Percentiles rank a stretch among this genome's conserved stretches.
Conservation (phyloP, 1,140 invertebrate species). For the Drosophila nasuta region DNA sequence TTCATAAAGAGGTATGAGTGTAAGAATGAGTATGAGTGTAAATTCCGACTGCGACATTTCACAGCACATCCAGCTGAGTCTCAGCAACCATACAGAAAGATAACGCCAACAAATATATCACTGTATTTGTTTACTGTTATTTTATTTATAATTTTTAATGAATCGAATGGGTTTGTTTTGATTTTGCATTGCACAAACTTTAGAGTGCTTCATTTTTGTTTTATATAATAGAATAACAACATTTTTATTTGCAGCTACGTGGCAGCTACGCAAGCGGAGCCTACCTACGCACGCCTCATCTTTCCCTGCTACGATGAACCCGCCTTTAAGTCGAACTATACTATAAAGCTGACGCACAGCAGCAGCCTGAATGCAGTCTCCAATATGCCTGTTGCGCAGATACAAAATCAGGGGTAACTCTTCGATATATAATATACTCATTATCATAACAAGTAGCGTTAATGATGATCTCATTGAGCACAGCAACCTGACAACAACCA, state of each 20-base stretch:
- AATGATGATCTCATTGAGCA: conserved; percentile 18
- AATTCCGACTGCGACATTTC: neutral
- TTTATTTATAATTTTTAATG: conserved; percentile 25
- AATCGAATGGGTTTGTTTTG: conserved; percentile 37
- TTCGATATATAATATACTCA: neutral
- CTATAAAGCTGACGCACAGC: conserved; percentile 87
- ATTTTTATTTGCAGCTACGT: conserved; percentile 86
- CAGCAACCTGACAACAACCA: conserved; percentile 69
- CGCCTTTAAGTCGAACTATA: conserved; percentile 90
- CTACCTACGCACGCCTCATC: conserved; percentile 91
- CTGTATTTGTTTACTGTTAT: conserved; percentile 9
- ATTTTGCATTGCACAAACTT: conserved; percentile 14
- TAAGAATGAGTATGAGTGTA: conserved; percentile 28
- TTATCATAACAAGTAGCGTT: neutral
- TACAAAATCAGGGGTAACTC: conserved; percentile 51
- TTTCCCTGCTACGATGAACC: conserved; percentile 97
- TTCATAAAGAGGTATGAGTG: conserved; percentile 68
- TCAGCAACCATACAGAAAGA: conserved; percentile 8
- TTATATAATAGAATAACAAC: neutral
- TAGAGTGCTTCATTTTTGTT: neutral
- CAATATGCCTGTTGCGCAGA: conserved; percentile 86
- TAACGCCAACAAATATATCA: conserved; percentile 14
- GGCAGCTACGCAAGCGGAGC: conserved; percentile 92
- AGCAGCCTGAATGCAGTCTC: conserved; percentile 86
- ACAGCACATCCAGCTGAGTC: conserved; percentile 31